Evolutionary conservation across 2,113 vertebrate genomes (phyloP), one percentile per base, ranked within the genome.

Genomic region (Chionodraco myersi): DNA sequence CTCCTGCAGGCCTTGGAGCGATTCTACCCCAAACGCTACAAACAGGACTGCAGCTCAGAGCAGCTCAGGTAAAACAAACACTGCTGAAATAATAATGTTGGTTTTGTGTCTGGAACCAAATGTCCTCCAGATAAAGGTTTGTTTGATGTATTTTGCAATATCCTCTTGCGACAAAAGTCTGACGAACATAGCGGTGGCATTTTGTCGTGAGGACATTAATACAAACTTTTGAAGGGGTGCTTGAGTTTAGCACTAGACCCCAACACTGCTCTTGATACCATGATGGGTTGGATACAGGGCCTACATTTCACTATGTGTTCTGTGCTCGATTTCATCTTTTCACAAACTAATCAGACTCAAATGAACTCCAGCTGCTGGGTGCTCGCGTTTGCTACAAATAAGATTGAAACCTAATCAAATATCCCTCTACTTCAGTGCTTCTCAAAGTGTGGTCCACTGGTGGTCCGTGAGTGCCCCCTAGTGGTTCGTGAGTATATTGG

Each of bases 11-110:
- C 94, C 14, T 88, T 97, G 60, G 96, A 97, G 67, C 96, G 96
- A 36, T 97, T 97, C 88, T 97, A 96, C 81, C 97, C 97, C 51
- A 96, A 94, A 92, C 87, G 85, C 64, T 97, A 97, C 93, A 97
- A 95, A 85, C 95, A 95, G 89, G 95, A 95, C 69, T 94, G 89
- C 89, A 90, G 80, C 88, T 67, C 92, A 10, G 96, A 97, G 56
- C 95, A 96, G 89, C 93, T 97, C 82, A 95, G 95, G 97, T 97
- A 54, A 66, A 56, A 41, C 56, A 14, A 72, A 82, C 65, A 52
- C n/a, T 26, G 0, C 36, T 51, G n/a, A 62, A 8, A 45, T 70
- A 44, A 5, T 6, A n/a, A n/a, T 47, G 3, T 2, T 52, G 47
- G 15, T 56, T 41, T 52, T 44, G 21, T 21, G 21, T 67, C 18